A percentile compares a stretch with the other conserved stretches of the same genome.
phyloP scores from a whole-genome alignment of 2,888 invertebrate genomes.

The Drosophila niveifrons region DNA sequence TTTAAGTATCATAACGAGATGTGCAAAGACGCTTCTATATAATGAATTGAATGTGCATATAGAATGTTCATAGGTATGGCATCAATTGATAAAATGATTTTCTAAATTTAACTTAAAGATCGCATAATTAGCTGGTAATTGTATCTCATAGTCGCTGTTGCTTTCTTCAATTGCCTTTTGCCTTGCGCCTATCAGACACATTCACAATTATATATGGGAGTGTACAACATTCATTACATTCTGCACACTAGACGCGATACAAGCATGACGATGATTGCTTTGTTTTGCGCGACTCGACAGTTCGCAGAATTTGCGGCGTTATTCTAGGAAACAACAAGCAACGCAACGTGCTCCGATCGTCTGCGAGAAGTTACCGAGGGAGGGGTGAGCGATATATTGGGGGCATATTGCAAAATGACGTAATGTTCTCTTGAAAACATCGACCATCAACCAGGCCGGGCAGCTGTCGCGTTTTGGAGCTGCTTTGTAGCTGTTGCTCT shows the following conservation, averaged over 20 bases:
- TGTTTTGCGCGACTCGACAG: slow-evolving; percentile 10
- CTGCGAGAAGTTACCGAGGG: slow-evolving; percentile 38
- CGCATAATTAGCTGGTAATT: neutral
- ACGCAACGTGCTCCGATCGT: slow-evolving; percentile 49
- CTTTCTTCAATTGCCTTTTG: neutral
- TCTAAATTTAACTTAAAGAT: slow-evolving; percentile 1
- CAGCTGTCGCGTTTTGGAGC: slow-evolving; percentile 46
- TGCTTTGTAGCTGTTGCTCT: slow-evolving; percentile 14
- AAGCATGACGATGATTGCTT: slow-evolving; percentile 29
- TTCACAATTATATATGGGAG: slow-evolving; percentile 1
- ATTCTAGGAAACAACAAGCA: slow-evolving; percentile 64
- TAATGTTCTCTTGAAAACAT: slow-evolving; percentile 62
- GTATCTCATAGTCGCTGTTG: neutral
- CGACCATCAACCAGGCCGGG: slow-evolving; percentile 13
- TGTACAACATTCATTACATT: slow-evolving; percentile 6
- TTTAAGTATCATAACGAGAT: neutral
- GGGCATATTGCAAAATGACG: slow-evolving; percentile 53
- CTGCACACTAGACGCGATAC: neutral
- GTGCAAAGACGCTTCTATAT: neutral
- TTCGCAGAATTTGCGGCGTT: slow-evolving; percentile 66
- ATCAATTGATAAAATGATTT: no score
- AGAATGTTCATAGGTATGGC: no score
- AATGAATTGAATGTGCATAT: no score
- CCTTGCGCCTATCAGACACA: slow-evolving; percentile 21
- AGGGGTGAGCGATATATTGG: neutral